A percentile compares a stretch with the other conserved stretches of the same genome.
phyloP scores from a whole-genome alignment of 2,888 invertebrate genomes.

The Zelleria hepariella region DNA sequence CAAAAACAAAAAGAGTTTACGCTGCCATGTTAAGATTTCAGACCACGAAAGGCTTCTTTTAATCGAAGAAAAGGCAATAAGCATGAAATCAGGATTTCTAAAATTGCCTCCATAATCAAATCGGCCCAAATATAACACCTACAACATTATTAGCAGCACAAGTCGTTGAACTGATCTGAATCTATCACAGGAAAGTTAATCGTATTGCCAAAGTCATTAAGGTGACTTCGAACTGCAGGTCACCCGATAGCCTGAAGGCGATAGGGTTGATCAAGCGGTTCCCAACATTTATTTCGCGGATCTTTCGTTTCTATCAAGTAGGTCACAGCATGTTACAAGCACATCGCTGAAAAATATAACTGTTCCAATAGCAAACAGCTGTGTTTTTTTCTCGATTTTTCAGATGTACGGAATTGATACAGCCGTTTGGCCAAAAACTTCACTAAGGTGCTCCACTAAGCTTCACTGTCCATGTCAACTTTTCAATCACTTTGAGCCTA shows the following conservation, averaged over 20 bases:
- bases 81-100: background rate
- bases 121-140: background rate
- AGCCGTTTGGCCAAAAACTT: too few relatives aligned
- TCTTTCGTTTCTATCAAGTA: too few relatives aligned
- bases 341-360: too few relatives aligned
- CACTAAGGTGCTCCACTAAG: too few relatives aligned
- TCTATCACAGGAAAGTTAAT: background rate
- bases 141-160: background rate
- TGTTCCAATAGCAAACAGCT: too few relatives aligned
- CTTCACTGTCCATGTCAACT: too few relatives aligned
- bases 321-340: too few relatives aligned
- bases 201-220: background rate
- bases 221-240: background rate
- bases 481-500: too few relatives aligned
- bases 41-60: too few relatives aligned
- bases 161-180: background rate
- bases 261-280: background rate
- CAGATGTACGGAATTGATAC: too few relatives aligned
- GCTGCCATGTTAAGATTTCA: background rate
- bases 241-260: background rate
- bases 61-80: background rate
- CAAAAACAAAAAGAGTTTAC: too few relatives aligned
- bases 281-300: background rate
- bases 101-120: background rate
- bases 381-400: too few relatives aligned